Conservation (phyloP, 2,888 invertebrate species). For the Archips xylosteana region DNA sequence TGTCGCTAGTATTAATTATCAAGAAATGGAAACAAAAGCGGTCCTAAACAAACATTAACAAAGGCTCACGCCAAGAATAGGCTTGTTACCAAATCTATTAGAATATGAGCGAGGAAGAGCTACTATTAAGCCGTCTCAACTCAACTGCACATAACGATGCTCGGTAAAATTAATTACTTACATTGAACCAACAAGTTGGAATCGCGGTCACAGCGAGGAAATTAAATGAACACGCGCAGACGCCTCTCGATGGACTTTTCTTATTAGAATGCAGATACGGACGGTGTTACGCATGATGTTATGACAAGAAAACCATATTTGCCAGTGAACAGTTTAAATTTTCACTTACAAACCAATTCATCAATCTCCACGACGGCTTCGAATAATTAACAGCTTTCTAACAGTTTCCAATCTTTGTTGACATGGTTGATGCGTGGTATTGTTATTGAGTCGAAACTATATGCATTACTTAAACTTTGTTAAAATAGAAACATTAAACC, state of each 20-base stretch:
- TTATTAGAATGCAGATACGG: slow-evolving; percentile 53
- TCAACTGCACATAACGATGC: slow-evolving; percentile 58
- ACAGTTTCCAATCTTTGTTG: neutral
- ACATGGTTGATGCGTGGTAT: neutral
- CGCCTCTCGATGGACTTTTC: slow-evolving; percentile 57
- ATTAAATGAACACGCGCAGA: slow-evolving; percentile 69
- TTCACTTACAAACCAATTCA: slow-evolving; percentile 24
- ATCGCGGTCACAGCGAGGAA: slow-evolving; percentile 70
- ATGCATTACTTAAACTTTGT: neutral
- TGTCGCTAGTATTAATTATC: neutral
- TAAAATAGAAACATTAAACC: no score
- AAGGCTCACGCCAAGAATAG: slow-evolving; percentile 43
- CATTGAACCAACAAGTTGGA: slow-evolving; percentile 73
- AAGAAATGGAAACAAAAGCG: slow-evolving; percentile 10
- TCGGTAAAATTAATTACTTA: slow-evolving; percentile 75
- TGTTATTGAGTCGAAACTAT: neutral
- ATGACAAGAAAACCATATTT: slow-evolving; percentile 36
- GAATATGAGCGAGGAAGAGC: slow-evolving; percentile 45
- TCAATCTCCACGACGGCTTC: slow-evolving; percentile 25
- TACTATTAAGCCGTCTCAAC: slow-evolving; percentile 62
- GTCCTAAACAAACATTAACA: slow-evolving; percentile 12
- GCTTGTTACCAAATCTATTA: slow-evolving; percentile 49
- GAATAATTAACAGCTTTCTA: slow-evolving; percentile 21
- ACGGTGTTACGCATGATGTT: slow-evolving; percentile 20
- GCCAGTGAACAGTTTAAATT: slow-evolving; percentile 18